Conservation (phyloP, 1,140 invertebrate species). For the Drosophila pandora region DNA sequence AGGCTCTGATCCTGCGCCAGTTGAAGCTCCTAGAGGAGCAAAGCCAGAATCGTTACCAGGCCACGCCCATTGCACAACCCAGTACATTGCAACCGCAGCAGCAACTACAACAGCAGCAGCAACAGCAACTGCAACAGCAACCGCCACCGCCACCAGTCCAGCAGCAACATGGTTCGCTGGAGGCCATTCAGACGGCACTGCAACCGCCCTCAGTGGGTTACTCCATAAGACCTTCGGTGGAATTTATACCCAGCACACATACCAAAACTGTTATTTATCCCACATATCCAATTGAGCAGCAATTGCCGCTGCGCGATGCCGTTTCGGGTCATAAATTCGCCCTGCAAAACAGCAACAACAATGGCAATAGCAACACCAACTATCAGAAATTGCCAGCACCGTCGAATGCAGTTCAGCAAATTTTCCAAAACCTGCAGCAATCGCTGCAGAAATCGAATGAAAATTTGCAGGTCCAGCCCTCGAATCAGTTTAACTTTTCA, state of each 20-base stretch:
- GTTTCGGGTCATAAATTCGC: slow-evolving; percentile 78
- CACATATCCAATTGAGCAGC: slow-evolving; percentile 80
- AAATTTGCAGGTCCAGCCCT: slow-evolving; percentile 68
- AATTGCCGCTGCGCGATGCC: slow-evolving; percentile 77
- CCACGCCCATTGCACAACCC: slow-evolving; percentile 64
- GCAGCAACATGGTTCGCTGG: slow-evolving; percentile 73
- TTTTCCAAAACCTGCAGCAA: slow-evolving; percentile 81
- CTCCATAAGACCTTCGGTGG: slow-evolving; percentile 80
- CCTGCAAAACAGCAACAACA: slow-evolving; percentile 46
- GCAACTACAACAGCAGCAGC: slow-evolving; percentile 40
- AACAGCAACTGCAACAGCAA: slow-evolving; percentile 32
- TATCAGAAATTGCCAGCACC: slow-evolving; percentile 64
- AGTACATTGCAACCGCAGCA: slow-evolving; percentile 64
- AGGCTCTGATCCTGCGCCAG: slow-evolving; percentile 88
- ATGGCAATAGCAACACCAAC: slow-evolving; percentile 48
- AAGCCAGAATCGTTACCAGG: slow-evolving; percentile 82
- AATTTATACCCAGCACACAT: slow-evolving; percentile 81
- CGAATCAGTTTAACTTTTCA: slow-evolving; percentile 76
- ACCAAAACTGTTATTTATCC: slow-evolving; percentile 78
- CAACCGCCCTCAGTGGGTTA: slow-evolving; percentile 70
- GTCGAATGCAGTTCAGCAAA: slow-evolving; percentile 74
- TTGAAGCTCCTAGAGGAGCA: slow-evolving; percentile 86
- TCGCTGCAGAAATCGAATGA: slow-evolving; percentile 68
- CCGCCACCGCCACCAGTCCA: slow-evolving; percentile 59
- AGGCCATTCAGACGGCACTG: slow-evolving; percentile 81